Evolutionary conservation across 2,113 vertebrate species (phyloP), one percentile per base, ranked within the genome.

Genomic region (Centropus unirufus): DNA sequence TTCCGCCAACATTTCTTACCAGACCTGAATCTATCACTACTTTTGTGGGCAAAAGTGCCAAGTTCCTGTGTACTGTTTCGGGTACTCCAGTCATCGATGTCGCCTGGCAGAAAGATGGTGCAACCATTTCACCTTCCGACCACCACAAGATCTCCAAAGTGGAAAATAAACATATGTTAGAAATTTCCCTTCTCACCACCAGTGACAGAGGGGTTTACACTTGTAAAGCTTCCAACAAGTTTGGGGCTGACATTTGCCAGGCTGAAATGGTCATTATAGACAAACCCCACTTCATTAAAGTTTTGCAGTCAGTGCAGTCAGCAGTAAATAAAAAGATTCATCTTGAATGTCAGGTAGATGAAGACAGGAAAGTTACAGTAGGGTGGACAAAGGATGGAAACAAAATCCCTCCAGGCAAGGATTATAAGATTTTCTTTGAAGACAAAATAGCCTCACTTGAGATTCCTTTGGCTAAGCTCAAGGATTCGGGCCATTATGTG

Each of bases 161-260:
- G 88, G 99, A 99, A 95, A 99, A 99, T 96, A 99, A 99, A 73
- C 98, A 99, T 95, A 89, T 96, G 83, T 98, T 99, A 98, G 98
- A 99, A 89, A 98, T 99, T 96, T 96, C 92, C 46, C 98, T 95
- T 91, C 98, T 99, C 95, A 98, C 98, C 12, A 61, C 96, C 89
- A 96, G 95, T 90, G 98, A 99, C 93, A 98, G 98, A 96, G 99
- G 99, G 7, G 79, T 97, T 79, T 99, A 99, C 92, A 98, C 98
- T 90, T 99, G 99, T 97, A 99, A 99, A 98, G 99, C 99, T 90
- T 99, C 99, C 82, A 99, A 99, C 97, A 98, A 97, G 59, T 99
- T 99, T 79, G 99, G 99, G 93, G 98, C 98, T 29, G 99, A 99
- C 51, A 98, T 98, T 59, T 99, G 99, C 96, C 98, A 98, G 87